Evolutionary conservation across 2,888 invertebrate genomes (phyloP), one percentile per base, ranked within the genome.

Genomic region (Acanthosepion pharaonis): DNA sequence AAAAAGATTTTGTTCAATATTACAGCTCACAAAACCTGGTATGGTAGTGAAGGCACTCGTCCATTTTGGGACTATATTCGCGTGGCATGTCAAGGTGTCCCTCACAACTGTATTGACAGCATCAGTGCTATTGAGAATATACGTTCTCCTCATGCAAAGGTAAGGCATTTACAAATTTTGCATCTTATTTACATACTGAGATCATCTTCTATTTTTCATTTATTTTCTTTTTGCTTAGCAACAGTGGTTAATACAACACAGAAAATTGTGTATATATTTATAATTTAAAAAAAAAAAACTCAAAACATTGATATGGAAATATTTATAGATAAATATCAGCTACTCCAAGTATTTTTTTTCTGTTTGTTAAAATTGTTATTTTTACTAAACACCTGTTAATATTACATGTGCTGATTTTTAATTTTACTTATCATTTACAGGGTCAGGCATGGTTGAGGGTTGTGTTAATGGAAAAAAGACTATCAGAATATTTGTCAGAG

Each of bases 381-480:
- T 78, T 33, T 78, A n/a, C 9, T 78, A 4, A 78, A 33, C n/a
- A 11, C n/a, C n/a, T 64, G 15, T 91, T 91, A 18, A 91, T 23
- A 25, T 28, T n/a, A 33, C 20, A 15, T 91, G 42, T 94, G 48
- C n/a, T 49, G 9, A 28, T 33, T 94, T 48, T 0, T 64, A 25
- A 15, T 92, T 94, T n/a, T 15, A 92, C 9, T 23, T 94, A 28
- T 28, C 33, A 42, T 5, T 94, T 94, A 93, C 64, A 97, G 97
- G 96, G 97, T 91, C 96, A 96, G 93, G 97, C 97, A 25, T 97
- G 96, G 96, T 94, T 97, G 91, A 95, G 96, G 51, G 96, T 96
- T 95, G 96, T 96, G 0, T 94, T 97, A 94, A 97, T 97, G 97
- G 97, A 97, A 95, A 97, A 97, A 94, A 94, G 96, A 93, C 94